These are phyloP conservation scores for Epizoanthus rinbou DNA, from an alignment of 92 coral and sea anemone species.

Conservation along the genomic window DNA sequence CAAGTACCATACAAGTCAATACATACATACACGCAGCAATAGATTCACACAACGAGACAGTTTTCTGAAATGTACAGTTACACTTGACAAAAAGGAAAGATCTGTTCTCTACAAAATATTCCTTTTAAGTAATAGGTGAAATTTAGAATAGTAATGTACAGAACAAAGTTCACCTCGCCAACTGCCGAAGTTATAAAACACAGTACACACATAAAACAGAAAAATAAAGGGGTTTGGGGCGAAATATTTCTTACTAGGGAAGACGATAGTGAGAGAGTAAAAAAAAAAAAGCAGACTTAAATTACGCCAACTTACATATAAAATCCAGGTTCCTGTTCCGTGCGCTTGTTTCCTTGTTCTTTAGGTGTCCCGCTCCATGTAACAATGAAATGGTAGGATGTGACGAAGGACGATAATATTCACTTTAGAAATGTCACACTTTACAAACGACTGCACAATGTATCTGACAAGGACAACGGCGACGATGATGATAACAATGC, in stretches of 20 bases:
- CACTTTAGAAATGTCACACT: too few species aligned
- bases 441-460: conserved; percentile 11
- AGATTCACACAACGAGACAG: conserved; percentile 18
- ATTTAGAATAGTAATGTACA: conserved; percentile 11
- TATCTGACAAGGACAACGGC: neutral
- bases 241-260: conserved; percentile 3
- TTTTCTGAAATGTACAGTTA: conserved; percentile 12
- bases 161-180: conserved; percentile 19
- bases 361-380: conserved; percentile 12
- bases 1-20: conserved; percentile 17
- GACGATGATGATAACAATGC: conserved; percentile 7
- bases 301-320: conserved; percentile 22
- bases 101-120: conserved; percentile 12
- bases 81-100: conserved; percentile 17
- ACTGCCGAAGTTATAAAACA: conserved; percentile 17
- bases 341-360: conserved; percentile 15
- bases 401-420: neutral
- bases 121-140: conserved; percentile 11
- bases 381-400: too few species aligned
- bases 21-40: conserved; percentile 11
- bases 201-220: conserved; percentile 17
- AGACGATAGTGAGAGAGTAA: conserved; percentile 18
- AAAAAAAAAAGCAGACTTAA: conserved; percentile 3
- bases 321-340: conserved; percentile 25
- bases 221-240: conserved; percentile 10